Evolutionary conservation across 1,140 invertebrate species (phyloP).

Genomic region (Epicauta chinensis): DNA sequence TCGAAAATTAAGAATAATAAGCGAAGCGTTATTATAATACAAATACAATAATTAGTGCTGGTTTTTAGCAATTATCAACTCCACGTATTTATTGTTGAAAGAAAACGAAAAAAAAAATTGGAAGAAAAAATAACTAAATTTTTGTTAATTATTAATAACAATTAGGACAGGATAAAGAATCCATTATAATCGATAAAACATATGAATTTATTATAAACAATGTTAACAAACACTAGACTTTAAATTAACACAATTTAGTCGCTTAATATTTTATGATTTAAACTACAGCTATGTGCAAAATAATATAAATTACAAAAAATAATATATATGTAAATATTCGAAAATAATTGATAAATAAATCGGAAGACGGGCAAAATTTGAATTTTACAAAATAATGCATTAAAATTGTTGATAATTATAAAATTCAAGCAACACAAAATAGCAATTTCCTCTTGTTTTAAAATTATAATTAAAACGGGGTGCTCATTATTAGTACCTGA

Average conservation of each 20-base stretch:
- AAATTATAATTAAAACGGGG: not conserved
- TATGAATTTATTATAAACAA: constrained; percentile 18
- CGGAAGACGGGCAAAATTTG: not conserved
- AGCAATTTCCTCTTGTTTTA: too few species aligned
- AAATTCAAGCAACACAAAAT: too few species aligned
- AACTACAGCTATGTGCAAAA: constrained; percentile 8
- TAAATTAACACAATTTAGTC: constrained; percentile 17
- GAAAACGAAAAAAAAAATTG: constrained; percentile 1
- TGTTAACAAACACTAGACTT: constrained; percentile 13
- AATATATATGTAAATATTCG: constrained; percentile 5
- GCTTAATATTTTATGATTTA: constrained; percentile 3
- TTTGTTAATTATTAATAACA: not conserved
- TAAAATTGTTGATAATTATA: too few species aligned
- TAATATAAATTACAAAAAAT: constrained; percentile 5
- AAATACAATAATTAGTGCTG: constrained; percentile 6
- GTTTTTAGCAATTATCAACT: constrained; percentile 12
- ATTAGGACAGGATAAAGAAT: constrained; percentile 1
- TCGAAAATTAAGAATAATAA: not conserved
- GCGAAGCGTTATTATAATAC: constrained; percentile 1
- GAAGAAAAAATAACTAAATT: not conserved
- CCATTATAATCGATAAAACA: not conserved
- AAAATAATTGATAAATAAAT: constrained; percentile 8
- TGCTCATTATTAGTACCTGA: constrained; percentile 11
- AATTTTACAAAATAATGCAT: not conserved
- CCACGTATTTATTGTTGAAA: not conserved